A percentile compares a stretch with the other conserved stretches of the same genome.
Conservation (phyloP, 2,888 invertebrate genomes). For the Cataglyphis cursor region DNA sequence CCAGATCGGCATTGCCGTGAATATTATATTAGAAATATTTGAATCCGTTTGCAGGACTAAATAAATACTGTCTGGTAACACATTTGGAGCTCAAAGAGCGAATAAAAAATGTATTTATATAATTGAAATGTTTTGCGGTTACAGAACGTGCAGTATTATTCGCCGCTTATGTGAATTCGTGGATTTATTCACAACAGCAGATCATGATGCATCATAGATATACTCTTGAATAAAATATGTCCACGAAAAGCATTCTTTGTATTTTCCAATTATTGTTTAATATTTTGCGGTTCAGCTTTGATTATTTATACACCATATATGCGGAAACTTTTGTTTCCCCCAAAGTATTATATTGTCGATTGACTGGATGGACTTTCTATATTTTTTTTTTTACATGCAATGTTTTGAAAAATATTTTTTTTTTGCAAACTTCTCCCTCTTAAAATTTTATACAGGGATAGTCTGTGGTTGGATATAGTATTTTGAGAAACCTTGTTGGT, state of each 20-base stretch:
- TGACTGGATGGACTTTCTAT: neutral
- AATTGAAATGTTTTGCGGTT: constrained; percentile 41
- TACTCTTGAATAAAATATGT: constrained; percentile 30
- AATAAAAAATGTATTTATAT: constrained; percentile 54
- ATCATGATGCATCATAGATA: constrained; percentile 29
- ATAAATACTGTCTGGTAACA: constrained; percentile 20
- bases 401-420: constrained; percentile 8
- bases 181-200: constrained; percentile 13
- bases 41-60: neutral
- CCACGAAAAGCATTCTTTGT: constrained; percentile 2
- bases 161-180: constrained; percentile 6
- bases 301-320: constrained; percentile 14
- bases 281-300: neutral
- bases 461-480: neutral
- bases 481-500: neutral
- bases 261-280: constrained; percentile 21
- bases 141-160: neutral
- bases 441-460: constrained; percentile 12
- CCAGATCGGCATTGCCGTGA: neutral
- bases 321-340: neutral
- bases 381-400: neutral
- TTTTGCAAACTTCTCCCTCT: neutral
- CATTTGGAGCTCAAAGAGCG: neutral
- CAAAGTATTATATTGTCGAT: neutral
- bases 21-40: constrained; percentile 49